These are phyloP conservation scores for Biston betularia DNA, from an alignment of 2,888 invertebrate species.

Conservation along the genomic window DNA sequence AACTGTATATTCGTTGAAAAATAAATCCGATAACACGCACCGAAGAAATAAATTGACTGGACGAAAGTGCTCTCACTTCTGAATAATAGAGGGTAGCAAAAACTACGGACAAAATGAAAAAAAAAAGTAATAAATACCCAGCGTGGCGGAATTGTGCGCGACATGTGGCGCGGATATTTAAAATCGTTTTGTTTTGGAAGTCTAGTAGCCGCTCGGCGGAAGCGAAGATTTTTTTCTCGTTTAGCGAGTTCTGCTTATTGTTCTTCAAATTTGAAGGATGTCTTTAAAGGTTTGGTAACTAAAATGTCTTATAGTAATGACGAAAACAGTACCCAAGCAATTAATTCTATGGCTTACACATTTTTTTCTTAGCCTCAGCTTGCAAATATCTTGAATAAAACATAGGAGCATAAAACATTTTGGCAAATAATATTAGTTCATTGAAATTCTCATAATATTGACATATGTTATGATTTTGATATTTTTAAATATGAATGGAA, in stretches of 20 bases:
- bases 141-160: constrained; percentile 50
- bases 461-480: too few species aligned
- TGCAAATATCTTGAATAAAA: too few species aligned
- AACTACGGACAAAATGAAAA: constrained; percentile 47
- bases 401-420: too few species aligned
- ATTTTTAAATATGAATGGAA: too few species aligned
- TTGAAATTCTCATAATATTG: too few species aligned
- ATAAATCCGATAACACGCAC: constrained; percentile 49
- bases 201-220: constrained; percentile 31
- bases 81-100: constrained; percentile 54
- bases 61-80: constrained; percentile 66
- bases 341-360: too few species aligned
- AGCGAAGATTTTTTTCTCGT: constrained; percentile 24
- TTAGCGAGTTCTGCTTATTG: neutral
- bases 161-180: constrained; percentile 57
- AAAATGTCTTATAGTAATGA: too few species aligned
- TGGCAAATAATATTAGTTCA: too few species aligned
- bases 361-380: too few species aligned
- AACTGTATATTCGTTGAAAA: constrained; percentile 46
- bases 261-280: neutral
- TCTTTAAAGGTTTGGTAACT: too few species aligned
- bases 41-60: constrained; percentile 64
- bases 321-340: too few species aligned
- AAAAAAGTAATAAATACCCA: constrained; percentile 47
- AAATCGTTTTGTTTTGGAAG: constrained; percentile 45